Base-by-base conservation (phyloP, 2,797 vertebrate genomes). In the Orestias chungarensis region DNA sequence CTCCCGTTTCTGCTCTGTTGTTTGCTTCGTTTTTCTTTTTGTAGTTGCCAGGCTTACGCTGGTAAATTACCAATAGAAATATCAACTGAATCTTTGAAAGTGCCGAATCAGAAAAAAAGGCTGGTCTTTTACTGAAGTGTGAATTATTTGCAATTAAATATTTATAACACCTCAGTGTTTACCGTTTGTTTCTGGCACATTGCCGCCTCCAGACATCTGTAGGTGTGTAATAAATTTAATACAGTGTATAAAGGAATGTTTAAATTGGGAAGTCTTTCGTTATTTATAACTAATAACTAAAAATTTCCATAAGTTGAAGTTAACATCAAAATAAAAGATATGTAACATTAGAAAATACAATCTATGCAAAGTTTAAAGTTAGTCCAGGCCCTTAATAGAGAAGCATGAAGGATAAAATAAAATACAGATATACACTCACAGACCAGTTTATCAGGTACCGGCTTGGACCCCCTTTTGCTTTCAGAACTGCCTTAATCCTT, bases 1-100 rank as follows among this genome's bases (percentile, higher is more conserved):
- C 61, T 55, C 65, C 31, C n/a, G 17, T 75, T n/a, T 75, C 54
- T 55, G 42, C 40, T 46, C 31, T 54, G 46, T 40, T 46, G 33
- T 61, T 74, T 52, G 46, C 5, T 35, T 15, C 9, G 25, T 64
- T 12, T 11, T 55, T 38, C 42, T 35, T 31, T 43, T n/a, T 25
- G 50, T 11, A 52, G 20, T 44, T 43, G 25, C 27, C 55, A 12
- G 57, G 55, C 47, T 73, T 66, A 65, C 64, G 65, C 29, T 9
- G 64, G 42, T 0, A 14, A 72, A 78, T 44, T 12, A 11, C 10
- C 27, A 33, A 38, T 70, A 27, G 49, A 33, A 83, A 70, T 20
- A 18, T 50, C 23, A 54, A 25, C n/a, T 40, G 6, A 42, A 64
- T 64, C 49, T 54, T 20, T 17, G 59, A 68, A 40, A 35, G 38